Conservation (phyloP, 1,140 invertebrate genomes). For the Drosophila trapezifrons region DNA sequence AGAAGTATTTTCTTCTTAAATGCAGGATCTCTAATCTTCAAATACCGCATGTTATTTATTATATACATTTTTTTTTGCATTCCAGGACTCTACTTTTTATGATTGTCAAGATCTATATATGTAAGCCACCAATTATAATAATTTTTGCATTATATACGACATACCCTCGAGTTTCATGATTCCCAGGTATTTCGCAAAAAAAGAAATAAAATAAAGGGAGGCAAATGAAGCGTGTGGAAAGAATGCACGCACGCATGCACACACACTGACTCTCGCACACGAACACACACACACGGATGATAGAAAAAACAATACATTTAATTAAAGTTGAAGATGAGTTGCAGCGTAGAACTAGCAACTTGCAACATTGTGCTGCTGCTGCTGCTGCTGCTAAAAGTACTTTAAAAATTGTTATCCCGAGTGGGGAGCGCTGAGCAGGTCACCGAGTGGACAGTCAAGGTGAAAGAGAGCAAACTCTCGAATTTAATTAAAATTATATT, state of each 20-base stretch:
- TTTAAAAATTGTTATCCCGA: constrained; percentile 68
- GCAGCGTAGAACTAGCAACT: constrained; percentile 55
- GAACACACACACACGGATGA: constrained; percentile 2
- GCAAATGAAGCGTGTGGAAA: constrained; percentile 73
- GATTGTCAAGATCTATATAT: not conserved
- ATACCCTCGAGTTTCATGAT: not conserved
- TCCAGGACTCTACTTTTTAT: no score
- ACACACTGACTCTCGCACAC: constrained; percentile 5
- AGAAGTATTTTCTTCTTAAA: not conserved
- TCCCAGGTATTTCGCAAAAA: not conserved
- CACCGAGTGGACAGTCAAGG: constrained; percentile 16
- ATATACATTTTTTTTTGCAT: not conserved
- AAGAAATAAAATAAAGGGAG: constrained; percentile 1
- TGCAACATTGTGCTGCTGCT: constrained; percentile 22
- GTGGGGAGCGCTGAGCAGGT: not conserved
- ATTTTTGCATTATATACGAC: not conserved
- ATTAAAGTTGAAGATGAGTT: constrained; percentile 81
- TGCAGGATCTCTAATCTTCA: fast-evolving
- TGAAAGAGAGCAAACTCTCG: constrained; percentile 45
- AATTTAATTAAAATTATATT: constrained; percentile 81
- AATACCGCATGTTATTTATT: not conserved
- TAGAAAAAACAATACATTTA: constrained; percentile 80
- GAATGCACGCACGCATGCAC: constrained; percentile 39
- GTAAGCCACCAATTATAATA: not conserved
- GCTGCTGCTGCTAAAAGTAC: constrained; percentile 52